Evolutionary conservation across 2,113 vertebrate species (phyloP).

Genomic region (Aspiorhynchus laticeps): DNA sequence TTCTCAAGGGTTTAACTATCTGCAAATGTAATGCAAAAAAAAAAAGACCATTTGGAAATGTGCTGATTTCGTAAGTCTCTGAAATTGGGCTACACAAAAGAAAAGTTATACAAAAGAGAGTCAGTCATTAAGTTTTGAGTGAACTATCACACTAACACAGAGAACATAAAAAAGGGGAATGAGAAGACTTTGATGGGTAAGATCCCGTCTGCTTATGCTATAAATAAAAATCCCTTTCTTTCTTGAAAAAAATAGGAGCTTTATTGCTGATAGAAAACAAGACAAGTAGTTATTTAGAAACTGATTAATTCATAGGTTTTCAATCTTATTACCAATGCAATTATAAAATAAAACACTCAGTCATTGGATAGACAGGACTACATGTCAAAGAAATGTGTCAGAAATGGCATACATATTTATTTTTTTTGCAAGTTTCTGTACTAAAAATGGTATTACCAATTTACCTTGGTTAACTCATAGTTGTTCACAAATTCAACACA

Average conservation of each 20-base stretch:
- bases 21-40: too few species aligned
- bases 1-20: too few species aligned
- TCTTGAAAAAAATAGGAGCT: neutral
- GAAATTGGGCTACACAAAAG: too few species aligned
- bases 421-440: neutral
- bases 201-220: neutral
- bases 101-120: too few species aligned
- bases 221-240: neutral
- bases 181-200: neutral
- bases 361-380: neutral
- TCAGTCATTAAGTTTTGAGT: neutral
- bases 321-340: neutral
- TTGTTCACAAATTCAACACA: neutral
- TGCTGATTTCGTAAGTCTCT: too few species aligned
- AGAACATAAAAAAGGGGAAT: neutral
- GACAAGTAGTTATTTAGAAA: neutral
- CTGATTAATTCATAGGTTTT: neutral
- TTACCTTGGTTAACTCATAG: neutral
- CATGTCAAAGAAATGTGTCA: neutral
- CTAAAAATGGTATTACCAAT: neutral
- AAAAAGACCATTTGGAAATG: too few species aligned
- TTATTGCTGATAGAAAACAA: conserved; percentile 12
- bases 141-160: neutral
- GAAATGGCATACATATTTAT: neutral
- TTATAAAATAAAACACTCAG: neutral